A percentile compares a stretch with the other conserved stretches of the same genome.
Evolutionary conservation across 2,888 invertebrate species (phyloP).

Genomic region (Andrena haemorrhoa): DNA sequence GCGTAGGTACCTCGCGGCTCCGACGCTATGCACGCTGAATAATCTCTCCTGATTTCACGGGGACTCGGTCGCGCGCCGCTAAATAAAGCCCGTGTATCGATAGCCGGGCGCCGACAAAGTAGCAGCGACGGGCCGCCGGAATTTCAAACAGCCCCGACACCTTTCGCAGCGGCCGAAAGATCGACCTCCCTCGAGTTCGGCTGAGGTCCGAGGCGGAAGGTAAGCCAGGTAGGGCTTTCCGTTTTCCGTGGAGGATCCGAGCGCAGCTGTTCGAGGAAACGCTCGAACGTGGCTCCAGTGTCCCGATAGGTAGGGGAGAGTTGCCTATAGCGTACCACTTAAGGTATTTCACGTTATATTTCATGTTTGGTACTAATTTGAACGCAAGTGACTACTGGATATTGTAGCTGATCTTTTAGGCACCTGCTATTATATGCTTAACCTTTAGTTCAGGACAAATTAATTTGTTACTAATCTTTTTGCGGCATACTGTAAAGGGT

Average conservation of each 20-base stretch:
- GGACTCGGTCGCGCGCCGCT: conserved; percentile 22
- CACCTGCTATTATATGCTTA: too few relatives aligned
- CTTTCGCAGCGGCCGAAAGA: neutral
- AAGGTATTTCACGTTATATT: too few relatives aligned
- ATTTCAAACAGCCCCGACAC: conserved; percentile 38
- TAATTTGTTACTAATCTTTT: too few relatives aligned
- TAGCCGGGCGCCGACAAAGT: conserved; percentile 40
- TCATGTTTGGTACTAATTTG: too few relatives aligned
- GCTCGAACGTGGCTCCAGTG: too few relatives aligned
- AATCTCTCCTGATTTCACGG: conserved; percentile 41
- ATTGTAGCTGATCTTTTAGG: too few relatives aligned
- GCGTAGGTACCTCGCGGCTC: conserved; percentile 21
- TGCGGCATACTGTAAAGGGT: too few relatives aligned
- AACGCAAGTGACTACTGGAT: too few relatives aligned
- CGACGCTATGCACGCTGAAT: conserved; percentile 59
- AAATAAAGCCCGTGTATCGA: conserved; percentile 29
- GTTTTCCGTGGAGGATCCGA: neutral
- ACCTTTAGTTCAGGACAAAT: too few relatives aligned
- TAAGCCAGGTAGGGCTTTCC: neutral
- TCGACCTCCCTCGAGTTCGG: neutral
- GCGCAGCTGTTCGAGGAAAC: too few relatives aligned
- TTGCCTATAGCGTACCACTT: too few relatives aligned
- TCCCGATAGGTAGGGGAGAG: neutral
- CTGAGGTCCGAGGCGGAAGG: neutral
- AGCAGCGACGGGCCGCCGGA: neutral